These are phyloP conservation scores for Myripristis murdjan DNA, from an alignment of 2,797 vertebrate genomes.

Conservation along the genomic window DNA sequence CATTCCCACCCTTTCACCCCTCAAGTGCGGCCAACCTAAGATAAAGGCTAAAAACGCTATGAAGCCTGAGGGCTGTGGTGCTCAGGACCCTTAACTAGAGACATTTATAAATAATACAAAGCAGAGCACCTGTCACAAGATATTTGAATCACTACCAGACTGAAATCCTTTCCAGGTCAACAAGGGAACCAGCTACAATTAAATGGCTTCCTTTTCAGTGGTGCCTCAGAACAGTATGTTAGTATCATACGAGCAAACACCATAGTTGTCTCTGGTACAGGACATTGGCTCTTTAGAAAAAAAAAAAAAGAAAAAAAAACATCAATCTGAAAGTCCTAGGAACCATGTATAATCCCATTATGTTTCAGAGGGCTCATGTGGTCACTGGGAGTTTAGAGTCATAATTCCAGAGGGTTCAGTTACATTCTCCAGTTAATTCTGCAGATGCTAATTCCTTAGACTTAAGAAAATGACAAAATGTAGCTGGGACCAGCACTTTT, in stretches of 20 bases:
- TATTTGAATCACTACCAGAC: constrained; percentile 68
- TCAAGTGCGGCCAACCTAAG: constrained; percentile 48
- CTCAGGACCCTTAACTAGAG: constrained; percentile 73
- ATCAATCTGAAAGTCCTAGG: constrained; percentile 32
- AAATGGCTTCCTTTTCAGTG: constrained; percentile 21
- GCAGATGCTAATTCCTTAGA: constrained; percentile 18
- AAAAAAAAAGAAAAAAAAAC: constrained; percentile 18
- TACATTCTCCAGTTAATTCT: constrained; percentile 39
- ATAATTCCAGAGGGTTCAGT: constrained; percentile 37
- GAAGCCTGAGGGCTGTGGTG: constrained; percentile 65
- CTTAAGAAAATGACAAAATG: constrained; percentile 11
- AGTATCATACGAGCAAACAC: constrained; percentile 26
- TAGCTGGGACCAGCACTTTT: neutral
- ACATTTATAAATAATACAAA: constrained; percentile 86
- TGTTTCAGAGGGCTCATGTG: constrained; percentile 36
- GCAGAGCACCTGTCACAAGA: constrained; percentile 76
- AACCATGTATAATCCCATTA: constrained; percentile 45
- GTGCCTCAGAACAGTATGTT: constrained; percentile 7
- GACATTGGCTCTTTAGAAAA: constrained; percentile 10
- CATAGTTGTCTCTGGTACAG: neutral
- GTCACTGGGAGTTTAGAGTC: constrained; percentile 55
- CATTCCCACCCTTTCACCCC: constrained; percentile 36
- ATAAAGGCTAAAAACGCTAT: constrained; percentile 62
- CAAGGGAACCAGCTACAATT: constrained; percentile 55
- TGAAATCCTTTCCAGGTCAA: constrained; percentile 69